Conservation (phyloP, 1,140 invertebrate species). For the Trichoplusia ni region DNA sequence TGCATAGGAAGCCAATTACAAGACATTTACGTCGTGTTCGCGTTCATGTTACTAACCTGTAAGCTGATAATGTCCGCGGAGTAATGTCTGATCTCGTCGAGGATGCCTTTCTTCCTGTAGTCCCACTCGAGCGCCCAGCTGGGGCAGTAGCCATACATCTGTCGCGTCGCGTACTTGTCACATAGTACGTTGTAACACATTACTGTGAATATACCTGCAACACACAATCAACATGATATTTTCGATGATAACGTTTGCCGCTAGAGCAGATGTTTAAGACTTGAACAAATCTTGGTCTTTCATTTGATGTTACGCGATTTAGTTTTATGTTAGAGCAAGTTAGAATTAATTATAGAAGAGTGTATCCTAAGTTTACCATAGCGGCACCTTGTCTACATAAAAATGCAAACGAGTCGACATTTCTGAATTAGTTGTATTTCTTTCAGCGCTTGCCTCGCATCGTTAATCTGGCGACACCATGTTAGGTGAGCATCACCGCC, state of each 20-base stretch:
- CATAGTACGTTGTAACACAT: conserved; percentile 99
- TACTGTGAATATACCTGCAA: conserved; percentile 96
- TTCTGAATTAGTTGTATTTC: conserved; percentile 33
- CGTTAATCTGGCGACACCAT: conserved; percentile 45
- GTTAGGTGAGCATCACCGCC: conserved; percentile 46
- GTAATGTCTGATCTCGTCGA: conserved; percentile 97
- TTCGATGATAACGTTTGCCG: background rate
- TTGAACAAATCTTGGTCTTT: no score
- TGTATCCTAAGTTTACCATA: no score
- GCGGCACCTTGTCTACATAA: background rate
- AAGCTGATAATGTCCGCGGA: conserved; percentile 99
- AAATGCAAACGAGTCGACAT: background rate
- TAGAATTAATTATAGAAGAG: background rate
- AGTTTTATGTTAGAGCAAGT: no score
- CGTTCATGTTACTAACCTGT: conserved; percentile 55
- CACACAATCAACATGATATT: conserved; percentile 43
- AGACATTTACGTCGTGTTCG: background rate
- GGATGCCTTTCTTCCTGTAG: conserved; percentile 98
- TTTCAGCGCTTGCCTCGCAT: conserved; percentile 34
- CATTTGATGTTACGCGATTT: no score
- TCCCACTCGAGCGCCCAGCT: conserved; percentile 99
- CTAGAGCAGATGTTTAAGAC: no score
- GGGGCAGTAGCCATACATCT: conserved; percentile 99
- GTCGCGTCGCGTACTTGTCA: conserved; percentile 98
- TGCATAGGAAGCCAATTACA: no score